These are phyloP conservation scores for Brachionus rubens DNA, from an alignment of 1,140 invertebrate genomes.

Conservation along the genomic window DNA sequence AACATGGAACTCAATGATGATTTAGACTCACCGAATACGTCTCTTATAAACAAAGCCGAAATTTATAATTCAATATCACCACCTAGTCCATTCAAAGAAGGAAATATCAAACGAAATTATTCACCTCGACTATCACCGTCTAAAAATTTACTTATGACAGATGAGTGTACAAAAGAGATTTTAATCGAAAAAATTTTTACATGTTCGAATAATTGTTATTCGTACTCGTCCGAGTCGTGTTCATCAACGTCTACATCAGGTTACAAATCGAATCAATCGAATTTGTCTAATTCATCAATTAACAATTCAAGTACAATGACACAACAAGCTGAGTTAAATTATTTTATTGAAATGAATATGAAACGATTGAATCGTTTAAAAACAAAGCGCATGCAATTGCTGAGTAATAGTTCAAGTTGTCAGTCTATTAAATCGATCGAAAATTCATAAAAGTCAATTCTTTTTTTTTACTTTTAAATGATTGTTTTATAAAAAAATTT, in stretches of 20 bases:
- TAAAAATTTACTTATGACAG: background rate
- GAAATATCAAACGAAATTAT: background rate
- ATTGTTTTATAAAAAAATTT: too few species aligned
- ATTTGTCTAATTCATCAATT: background rate
- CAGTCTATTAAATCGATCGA: conserved; percentile 16
- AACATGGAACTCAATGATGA: background rate
- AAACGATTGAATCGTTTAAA: conserved; percentile 13
- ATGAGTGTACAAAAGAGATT: background rate
- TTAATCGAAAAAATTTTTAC: background rate
- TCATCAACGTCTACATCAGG: conserved; percentile 25
- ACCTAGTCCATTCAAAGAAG: conserved; percentile 19
- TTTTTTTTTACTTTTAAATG: too few species aligned
- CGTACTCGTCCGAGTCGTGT: background rate
- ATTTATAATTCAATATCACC: background rate
- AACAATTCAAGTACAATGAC: background rate
- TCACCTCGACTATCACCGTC: background rate
- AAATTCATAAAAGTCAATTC: background rate
- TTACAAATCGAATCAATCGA: conserved; percentile 28
- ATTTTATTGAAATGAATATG: conserved; percentile 37
- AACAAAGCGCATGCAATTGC: background rate
- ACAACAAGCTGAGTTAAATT: conserved; percentile 3
- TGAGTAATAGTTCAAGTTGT: conserved; percentile 17
- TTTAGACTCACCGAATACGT: background rate
- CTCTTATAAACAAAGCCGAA: background rate
- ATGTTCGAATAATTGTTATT: background rate